Conservation (phyloP, 1,140 invertebrate species). For the Nasonia vitripennis region DNA sequence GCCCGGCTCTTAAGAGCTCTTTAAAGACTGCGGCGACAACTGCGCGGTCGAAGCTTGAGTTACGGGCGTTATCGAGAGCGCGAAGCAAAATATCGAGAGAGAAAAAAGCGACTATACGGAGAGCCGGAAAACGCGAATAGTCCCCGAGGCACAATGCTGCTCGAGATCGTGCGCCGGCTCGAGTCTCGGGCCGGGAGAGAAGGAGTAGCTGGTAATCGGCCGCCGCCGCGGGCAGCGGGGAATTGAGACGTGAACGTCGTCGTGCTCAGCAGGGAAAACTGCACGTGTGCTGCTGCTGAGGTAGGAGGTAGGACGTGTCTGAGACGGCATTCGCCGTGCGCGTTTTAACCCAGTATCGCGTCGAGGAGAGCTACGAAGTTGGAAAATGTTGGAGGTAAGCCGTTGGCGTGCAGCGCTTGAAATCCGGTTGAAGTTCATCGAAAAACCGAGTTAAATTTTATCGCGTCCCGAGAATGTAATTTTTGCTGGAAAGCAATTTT, state of each 20-base stretch:
- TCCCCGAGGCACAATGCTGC: neutral
- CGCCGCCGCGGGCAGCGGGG: constrained; percentile 34
- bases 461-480: no score
- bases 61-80: neutral
- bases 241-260: constrained; percentile 60
- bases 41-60: neutral
- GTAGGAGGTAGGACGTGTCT: neutral
- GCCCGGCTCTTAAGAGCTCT: neutral
- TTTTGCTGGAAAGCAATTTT: no score
- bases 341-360: constrained; percentile 60
- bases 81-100: neutral
- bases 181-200: constrained; percentile 13
- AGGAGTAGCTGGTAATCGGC: constrained; percentile 45
- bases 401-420: no score
- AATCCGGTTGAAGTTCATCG: no score
- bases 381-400: neutral
- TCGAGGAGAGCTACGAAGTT: neutral
- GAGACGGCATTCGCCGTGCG: constrained; percentile 34
- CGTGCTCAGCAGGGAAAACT: constrained; percentile 41
- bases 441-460: no score
- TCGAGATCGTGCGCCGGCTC: neutral
- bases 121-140: constrained; percentile 4
- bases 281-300: constrained; percentile 30
- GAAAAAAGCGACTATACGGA: neutral
- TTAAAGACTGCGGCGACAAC: neutral